Percentiles rank a stretch among this genome's conserved stretches.
phyloP scores from a whole-genome alignment of 2,797 vertebrate species.

The Hipposideros larvatus region DNA sequence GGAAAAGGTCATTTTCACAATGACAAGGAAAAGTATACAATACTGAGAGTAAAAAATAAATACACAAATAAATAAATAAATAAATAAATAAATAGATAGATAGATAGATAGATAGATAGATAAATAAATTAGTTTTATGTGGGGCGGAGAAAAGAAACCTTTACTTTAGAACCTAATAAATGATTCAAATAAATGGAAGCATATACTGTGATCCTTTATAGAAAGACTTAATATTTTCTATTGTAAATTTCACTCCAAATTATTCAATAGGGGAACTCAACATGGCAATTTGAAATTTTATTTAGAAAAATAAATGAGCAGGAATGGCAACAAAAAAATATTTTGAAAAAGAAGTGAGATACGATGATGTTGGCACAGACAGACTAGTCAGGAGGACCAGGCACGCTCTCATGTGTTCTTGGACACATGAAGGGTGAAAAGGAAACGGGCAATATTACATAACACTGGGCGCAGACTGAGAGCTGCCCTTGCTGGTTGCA shows the following conservation, averaged over 20 bases:
- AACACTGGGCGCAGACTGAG: rapidly evolving
- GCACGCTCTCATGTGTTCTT: rapidly evolving
- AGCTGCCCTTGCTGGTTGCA: neutral
- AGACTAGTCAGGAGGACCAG: rapidly evolving
- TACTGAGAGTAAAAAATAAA: neutral
- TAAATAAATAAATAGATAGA: neutral
- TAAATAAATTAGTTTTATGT: neutral
- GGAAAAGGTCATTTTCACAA: neutral
- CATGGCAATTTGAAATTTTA: neutral
- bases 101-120: neutral
- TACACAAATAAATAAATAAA: neutral
- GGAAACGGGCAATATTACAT: neutral
- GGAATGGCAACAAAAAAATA: neutral
- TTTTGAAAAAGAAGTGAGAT: neutral
- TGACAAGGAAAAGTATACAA: neutral
- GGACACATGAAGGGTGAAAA: neutral
- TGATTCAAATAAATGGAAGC: neutral
- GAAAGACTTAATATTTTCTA: neutral
- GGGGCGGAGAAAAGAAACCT: neutral
- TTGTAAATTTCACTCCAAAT: neutral
- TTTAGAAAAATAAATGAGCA: slow-evolving; percentile 34
- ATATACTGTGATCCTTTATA: neutral
- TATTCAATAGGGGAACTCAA: neutral
- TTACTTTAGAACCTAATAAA: neutral
- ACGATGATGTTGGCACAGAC: neutral